Percentiles rank a stretch among this genome's conserved stretches.
Conservation (phyloP, 2,113 vertebrate genomes). For the Hemichromis elongatus region DNA sequence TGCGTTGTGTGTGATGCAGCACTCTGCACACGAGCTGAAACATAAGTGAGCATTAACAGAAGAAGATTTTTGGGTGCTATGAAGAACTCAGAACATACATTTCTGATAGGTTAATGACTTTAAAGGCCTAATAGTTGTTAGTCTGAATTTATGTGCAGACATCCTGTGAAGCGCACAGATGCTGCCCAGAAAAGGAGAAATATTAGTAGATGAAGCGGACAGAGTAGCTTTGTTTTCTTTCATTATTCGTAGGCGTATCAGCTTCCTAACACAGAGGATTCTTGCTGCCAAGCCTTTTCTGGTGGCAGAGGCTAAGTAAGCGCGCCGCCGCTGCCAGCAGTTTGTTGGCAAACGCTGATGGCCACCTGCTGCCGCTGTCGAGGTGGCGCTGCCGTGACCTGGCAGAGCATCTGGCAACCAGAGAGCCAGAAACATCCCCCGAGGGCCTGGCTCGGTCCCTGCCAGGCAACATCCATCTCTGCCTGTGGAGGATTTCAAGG, state of each 20-base stretch:
- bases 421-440: slow-evolving; percentile 12
- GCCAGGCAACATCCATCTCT: slow-evolving; percentile 10
- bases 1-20: neutral
- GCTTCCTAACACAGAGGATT: slow-evolving; percentile 33
- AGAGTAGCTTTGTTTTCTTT: slow-evolving; percentile 36
- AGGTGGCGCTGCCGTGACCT: slow-evolving; percentile 38
- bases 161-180: neutral
- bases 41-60: neutral
- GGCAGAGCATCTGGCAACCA: slow-evolving; percentile 46
- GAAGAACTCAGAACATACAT: neutral
- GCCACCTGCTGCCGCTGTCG: slow-evolving; percentile 61
- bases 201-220: slow-evolving; percentile 23
- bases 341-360: slow-evolving; percentile 51
- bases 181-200: neutral
- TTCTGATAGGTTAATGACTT: neutral
- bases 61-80: neutral
- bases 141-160: neutral
- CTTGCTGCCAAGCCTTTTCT: slow-evolving; percentile 47
- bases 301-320: slow-evolving; percentile 60
- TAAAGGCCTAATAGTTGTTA: neutral
- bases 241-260: slow-evolving; percentile 40
- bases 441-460: slow-evolving; percentile 23
- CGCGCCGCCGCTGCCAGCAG: slow-evolving; percentile 44
- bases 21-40: neutral
- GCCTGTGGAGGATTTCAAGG: slow-evolving; percentile 13